These are phyloP conservation scores for Neocrepidodera transversa DNA, from an alignment of 2,888 invertebrate species.

Conservation along the genomic window DNA sequence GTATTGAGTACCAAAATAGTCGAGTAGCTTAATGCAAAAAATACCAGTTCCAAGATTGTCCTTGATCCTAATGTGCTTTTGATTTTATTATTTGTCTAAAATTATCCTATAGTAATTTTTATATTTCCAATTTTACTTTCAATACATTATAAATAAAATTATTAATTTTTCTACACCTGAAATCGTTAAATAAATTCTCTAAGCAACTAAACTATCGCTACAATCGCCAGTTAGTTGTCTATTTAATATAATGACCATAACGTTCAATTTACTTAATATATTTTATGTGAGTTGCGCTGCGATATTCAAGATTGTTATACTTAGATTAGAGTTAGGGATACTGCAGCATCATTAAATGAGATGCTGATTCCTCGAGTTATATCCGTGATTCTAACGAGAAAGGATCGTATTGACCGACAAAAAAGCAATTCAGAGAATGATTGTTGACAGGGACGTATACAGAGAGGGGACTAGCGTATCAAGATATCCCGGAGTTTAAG, in stretches of 20 bases:
- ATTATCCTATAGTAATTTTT: too few relatives aligned
- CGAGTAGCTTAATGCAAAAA: neutral
- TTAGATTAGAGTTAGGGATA: constrained; percentile 16
- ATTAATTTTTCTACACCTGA: too few relatives aligned
- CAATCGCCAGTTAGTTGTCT: neutral
- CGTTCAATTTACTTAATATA: constrained; percentile 14
- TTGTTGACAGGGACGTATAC: neutral
- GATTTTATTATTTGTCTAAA: too few relatives aligned
- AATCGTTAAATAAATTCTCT: too few relatives aligned
- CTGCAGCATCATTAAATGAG: constrained; percentile 20
- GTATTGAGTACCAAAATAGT: constrained; percentile 9
- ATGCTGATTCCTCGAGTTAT: neutral
- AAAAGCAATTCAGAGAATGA: neutral
- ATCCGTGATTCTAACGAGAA: constrained; percentile 5
- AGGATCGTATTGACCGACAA: constrained; percentile 1
- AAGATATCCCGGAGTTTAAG: too few relatives aligned
- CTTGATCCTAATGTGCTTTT: too few relatives aligned
- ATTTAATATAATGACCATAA: constrained; percentile 16
- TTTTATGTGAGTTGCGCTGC: constrained; percentile 11
- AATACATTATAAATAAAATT: too few relatives aligned
- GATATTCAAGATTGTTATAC: constrained; percentile 17
- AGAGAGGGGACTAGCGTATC: too few relatives aligned
- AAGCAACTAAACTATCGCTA: neutral
- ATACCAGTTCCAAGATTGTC: too few relatives aligned
- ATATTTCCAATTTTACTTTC: too few relatives aligned